A percentile compares a stretch with the other conserved stretches of the same genome.
phyloP scores from a whole-genome alignment of 92 coral and sea anemone genomes.

The Porites cylindrica region DNA sequence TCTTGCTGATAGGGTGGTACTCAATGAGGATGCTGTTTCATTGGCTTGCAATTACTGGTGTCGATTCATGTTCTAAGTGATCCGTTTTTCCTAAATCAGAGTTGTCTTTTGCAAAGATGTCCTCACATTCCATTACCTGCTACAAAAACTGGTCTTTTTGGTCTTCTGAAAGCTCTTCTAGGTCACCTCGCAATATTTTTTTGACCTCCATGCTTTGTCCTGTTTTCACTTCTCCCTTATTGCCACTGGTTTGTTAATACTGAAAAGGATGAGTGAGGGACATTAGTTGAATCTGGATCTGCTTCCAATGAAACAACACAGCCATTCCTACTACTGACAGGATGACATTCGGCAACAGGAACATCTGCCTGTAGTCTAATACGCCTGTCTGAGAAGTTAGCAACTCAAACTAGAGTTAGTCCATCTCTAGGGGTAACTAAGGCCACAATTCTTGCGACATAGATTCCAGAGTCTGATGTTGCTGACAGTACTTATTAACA shows the following conservation, averaged over 20 bases:
- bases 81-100: conserved; percentile 46
- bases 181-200: too few relatives aligned
- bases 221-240: not conserved
- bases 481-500: not conserved
- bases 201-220: not conserved
- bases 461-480: conserved; percentile 50
- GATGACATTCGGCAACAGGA: not conserved
- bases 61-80: conserved; percentile 35
- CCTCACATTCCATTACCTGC: conserved; percentile 10
- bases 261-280: not conserved
- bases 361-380: not conserved
- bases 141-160: conserved; percentile 27
- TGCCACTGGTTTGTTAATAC: not conserved
- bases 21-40: conserved; percentile 37
- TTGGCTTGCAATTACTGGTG: conserved; percentile 32
- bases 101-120: conserved; percentile 31
- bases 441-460: conserved; percentile 41
- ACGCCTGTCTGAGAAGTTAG: too few relatives aligned
- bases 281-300: not conserved
- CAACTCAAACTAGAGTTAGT: too few relatives aligned
- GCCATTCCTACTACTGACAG: conserved; percentile 25
- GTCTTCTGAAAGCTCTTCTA: conserved; percentile 18
- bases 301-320: not conserved
- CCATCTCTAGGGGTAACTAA: too few relatives aligned
- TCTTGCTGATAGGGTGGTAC: conserved; percentile 31